A percentile compares a stretch with the other conserved stretches of the same genome.
phyloP scores from a whole-genome alignment of 2,113 vertebrate species.

The Burhinus bistriatus region DNA sequence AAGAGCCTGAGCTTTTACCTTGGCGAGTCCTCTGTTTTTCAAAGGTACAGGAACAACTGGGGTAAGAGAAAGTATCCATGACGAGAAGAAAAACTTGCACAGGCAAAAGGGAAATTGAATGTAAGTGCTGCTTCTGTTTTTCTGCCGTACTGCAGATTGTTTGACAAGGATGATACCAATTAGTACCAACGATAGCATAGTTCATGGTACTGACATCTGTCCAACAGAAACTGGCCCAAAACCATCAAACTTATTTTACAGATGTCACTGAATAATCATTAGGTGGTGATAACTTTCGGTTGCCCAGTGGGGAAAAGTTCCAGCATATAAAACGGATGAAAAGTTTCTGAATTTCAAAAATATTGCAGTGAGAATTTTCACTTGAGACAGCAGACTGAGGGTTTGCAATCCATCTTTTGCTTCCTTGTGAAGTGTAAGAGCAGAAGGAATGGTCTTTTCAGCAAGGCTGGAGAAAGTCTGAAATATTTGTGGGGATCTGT shows the following conservation, averaged over 20 bases:
- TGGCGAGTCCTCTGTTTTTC: neutral
- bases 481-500: neutral
- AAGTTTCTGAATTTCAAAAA: neutral
- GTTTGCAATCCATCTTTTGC: neutral
- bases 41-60: neutral
- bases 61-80: neutral
- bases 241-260: conserved; percentile 31
- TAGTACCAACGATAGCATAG: neutral
- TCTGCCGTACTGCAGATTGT: neutral
- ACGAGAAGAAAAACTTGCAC: neutral
- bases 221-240: neutral
- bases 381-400: neutral
- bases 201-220: conserved; percentile 25
- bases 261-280: conserved; percentile 47
- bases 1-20: neutral
- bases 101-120: neutral
- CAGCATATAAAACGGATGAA: neutral
- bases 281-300: conserved; percentile 6
- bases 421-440: neutral
- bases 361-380: neutral
- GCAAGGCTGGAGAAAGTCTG: neutral
- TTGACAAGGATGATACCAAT: neutral
- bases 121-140: neutral
- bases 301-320: neutral
- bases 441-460: neutral